These are phyloP conservation scores for Thecophora atra DNA, from an alignment of 2,888 invertebrate genomes.

Conservation along the genomic window DNA sequence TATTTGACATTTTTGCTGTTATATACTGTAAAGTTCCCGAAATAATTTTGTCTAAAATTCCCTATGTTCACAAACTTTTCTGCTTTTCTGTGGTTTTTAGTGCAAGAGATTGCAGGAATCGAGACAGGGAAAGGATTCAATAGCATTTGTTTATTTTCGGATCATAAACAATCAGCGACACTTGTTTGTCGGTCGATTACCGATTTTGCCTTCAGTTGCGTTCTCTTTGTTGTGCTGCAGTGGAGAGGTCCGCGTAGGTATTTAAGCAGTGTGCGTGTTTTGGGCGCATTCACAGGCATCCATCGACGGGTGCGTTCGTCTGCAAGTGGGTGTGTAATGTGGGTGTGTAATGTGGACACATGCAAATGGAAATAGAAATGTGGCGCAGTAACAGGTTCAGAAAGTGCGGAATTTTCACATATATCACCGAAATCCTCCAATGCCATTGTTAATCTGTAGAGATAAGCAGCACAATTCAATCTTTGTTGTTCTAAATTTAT, in stretches of 20 bases:
- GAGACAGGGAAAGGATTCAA: too few species aligned
- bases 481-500: too few species aligned
- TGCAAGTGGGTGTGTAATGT: not conserved
- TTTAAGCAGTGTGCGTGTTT: too few species aligned
- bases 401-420: not conserved
- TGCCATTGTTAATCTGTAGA: not conserved
- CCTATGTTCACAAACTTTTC: too few species aligned
- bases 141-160: too few species aligned
- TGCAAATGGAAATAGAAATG: slow-evolving; percentile 16
- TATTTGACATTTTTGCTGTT: too few species aligned
- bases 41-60: too few species aligned
- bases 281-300: not conserved
- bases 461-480: not conserved
- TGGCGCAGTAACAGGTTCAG: slow-evolving; percentile 3
- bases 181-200: not conserved
- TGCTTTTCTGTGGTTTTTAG: too few species aligned
- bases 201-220: not conserved
- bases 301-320: slow-evolving; percentile 17
- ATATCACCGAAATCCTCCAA: not conserved
- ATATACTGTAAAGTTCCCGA: too few species aligned
- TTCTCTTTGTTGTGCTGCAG: not conserved
- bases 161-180: too few species aligned
- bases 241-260: too few species aligned
- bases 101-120: too few species aligned
- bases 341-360: not conserved